Conservation (phyloP, 2,797 vertebrate genomes). For the Oophaga sylvatica region DNA sequence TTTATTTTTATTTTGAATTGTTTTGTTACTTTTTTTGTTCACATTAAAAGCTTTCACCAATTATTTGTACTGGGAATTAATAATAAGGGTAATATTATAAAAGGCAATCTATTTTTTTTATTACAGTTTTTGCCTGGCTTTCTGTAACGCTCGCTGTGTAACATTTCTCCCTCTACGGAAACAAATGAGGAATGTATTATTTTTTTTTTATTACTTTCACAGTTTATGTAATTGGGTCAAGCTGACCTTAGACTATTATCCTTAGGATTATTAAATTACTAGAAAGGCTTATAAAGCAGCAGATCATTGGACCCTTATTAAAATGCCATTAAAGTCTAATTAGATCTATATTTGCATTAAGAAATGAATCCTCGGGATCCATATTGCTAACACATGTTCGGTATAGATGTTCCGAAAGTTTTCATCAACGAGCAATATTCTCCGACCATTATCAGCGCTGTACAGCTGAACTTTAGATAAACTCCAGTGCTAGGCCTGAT, state of each 20-base stretch:
- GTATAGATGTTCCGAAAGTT: slow-evolving; percentile 10
- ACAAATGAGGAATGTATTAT: slow-evolving; percentile 20
- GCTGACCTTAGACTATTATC: slow-evolving; percentile 34
- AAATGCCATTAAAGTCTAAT: slow-evolving; percentile 30
- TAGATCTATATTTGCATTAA: slow-evolving; percentile 29
- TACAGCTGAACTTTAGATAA: background rate
- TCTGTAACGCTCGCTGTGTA: background rate
- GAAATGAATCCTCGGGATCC: slow-evolving; percentile 31
- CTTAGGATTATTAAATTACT: slow-evolving; percentile 33
- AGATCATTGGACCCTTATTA: slow-evolving; percentile 29
- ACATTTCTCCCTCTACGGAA: slow-evolving; percentile 16
- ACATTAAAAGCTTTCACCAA: background rate
- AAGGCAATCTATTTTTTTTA: background rate
- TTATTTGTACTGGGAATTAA: background rate
- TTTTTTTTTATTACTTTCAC: slow-evolving; percentile 25
- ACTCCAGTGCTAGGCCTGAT: background rate
- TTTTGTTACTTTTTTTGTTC: background rate
- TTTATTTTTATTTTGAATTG: background rate
- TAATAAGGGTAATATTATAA: background rate
- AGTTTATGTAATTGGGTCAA: slow-evolving; percentile 34
- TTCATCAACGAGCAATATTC: background rate
- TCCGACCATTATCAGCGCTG: background rate
- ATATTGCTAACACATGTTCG: slow-evolving; percentile 19
- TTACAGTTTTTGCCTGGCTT: background rate
- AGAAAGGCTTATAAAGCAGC: slow-evolving; percentile 19